phyloP scores from a whole-genome alignment of 1,140 invertebrate species.

The Drosophila nikananu region DNA sequence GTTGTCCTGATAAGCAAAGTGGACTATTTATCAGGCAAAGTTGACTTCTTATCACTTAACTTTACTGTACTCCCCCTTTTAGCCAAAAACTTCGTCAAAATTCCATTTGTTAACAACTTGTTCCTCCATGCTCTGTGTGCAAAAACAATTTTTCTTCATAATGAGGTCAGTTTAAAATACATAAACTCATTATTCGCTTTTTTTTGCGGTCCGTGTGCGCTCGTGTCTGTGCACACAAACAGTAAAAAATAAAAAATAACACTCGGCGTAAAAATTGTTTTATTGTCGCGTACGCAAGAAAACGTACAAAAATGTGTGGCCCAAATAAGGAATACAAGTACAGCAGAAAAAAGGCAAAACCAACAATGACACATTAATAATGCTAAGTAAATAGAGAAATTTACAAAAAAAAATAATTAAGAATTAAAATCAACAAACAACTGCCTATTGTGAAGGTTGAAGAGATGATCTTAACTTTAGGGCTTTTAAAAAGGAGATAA shows the following conservation, averaged over 20 bases:
- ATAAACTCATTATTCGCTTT: slow-evolving; percentile 50
- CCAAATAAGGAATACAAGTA: slow-evolving; percentile 54
- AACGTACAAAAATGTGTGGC: slow-evolving; percentile 62
- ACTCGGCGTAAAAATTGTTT: slow-evolving; percentile 48
- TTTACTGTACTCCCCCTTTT: slow-evolving; percentile 13
- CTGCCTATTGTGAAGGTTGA: slow-evolving; percentile 10
- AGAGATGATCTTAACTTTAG: slow-evolving; percentile 19
- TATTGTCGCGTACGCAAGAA: slow-evolving; percentile 65
- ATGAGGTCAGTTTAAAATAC: slow-evolving; percentile 61
- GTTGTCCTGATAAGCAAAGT: slow-evolving; percentile 12
- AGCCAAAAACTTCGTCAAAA: slow-evolving; percentile 36
- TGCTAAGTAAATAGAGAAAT: slow-evolving; percentile 60
- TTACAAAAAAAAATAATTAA: slow-evolving; percentile 15
- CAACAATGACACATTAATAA: slow-evolving; percentile 50
- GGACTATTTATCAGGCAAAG: slow-evolving; percentile 9
- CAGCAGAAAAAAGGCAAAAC: slow-evolving; percentile 30
- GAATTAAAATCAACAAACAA: slow-evolving; percentile 28
- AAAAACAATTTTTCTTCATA: slow-evolving; percentile 54
- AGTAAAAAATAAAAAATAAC: slow-evolving; percentile 37
- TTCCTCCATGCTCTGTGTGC: slow-evolving; percentile 33
- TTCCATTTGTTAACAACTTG: slow-evolving; percentile 46
- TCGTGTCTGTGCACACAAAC: slow-evolving; percentile 44
- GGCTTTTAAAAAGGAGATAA: slow-evolving; percentile 7
- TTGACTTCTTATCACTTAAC: slow-evolving; percentile 9
- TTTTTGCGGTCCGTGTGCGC: slow-evolving; percentile 47